phyloP scores from a whole-genome alignment of 2,888 invertebrate genomes.

The Pyrgus malvae region DNA sequence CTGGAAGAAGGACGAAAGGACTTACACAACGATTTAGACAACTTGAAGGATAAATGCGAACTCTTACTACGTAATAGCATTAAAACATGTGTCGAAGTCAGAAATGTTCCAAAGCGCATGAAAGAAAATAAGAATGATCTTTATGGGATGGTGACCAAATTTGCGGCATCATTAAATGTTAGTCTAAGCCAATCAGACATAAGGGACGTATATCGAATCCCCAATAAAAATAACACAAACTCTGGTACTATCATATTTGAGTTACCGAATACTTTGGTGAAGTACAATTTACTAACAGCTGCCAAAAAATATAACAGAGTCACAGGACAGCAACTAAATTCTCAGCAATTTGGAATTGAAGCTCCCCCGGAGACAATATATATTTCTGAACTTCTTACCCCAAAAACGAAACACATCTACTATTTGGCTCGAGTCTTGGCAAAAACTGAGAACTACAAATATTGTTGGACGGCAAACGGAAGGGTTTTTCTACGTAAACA shows the following conservation, averaged over 20 bases:
- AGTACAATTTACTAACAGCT: neutral
- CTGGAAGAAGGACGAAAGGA: neutral
- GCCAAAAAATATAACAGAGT: neutral
- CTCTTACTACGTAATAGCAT: neutral
- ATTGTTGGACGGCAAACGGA: neutral
- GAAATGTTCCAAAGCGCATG: neutral
- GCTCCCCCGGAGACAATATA: neutral
- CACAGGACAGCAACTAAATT: neutral
- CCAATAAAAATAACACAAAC: neutral
- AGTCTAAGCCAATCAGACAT: neutral
- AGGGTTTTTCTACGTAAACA: neutral
- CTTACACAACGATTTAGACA: neutral
- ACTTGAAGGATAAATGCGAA: neutral
- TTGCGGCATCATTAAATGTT: neutral
- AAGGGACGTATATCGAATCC: neutral
- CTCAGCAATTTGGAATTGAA: neutral
- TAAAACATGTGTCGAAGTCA: neutral
- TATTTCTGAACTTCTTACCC: neutral
- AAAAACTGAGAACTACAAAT: neutral
- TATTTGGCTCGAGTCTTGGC: neutral
- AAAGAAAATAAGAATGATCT: neutral
- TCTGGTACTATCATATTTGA: neutral
- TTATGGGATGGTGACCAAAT: neutral
- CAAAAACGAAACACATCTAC: neutral
- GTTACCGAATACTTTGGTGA: neutral